Evolutionary conservation across 2,888 invertebrate species (phyloP), one percentile per base, ranked within the genome.

Genomic region (Eristalis intricaria): DNA sequence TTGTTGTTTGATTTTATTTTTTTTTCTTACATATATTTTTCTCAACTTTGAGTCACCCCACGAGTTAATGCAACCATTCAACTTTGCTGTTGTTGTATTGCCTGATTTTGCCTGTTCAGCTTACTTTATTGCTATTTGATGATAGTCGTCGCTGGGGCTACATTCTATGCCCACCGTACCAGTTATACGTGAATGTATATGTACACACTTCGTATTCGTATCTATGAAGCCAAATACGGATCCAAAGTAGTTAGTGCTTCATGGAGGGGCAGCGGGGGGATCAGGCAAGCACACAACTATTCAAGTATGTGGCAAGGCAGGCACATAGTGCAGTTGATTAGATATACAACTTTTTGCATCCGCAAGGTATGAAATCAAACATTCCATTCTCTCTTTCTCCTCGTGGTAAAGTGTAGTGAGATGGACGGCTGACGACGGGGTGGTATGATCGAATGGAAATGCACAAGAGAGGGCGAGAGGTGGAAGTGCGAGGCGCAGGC

Each of bases 321-420:
- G 76, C 87, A 87, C 79, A 87, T 84, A 79, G 76, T 80, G 87
- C 75, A 86, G 84, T 87, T 84, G 79, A 84, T 87, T 87, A 87
- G 83, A 87, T 84, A 84, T 84, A 84, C 84, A 87, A 80, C 84
- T 87, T 87, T 78, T 79, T 84, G 79, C 80, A 87, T 87, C 87
- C 87, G 87, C 87, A 84, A 87, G 79, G 87, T 87, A 87, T 87
- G 87, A 84, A 79, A 87, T 84, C 79, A 75, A 87, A 87, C 87
- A 87, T 87, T 87, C 87, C 87, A 76, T 86, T 86, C 87, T 66
- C 64, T 84, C 58, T 73, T 66, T 61, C 76, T 63, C 32, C 43
- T 73, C 43, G 11, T 74, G 43, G 26, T 61, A 66, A 29, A 63
- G 61, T 66, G 40, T 60, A 26, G 23, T 19, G 4, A 32, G 32